Evolutionary conservation across 2,888 invertebrate genomes (phyloP).

Genomic region (Stramonita haemastoma): DNA sequence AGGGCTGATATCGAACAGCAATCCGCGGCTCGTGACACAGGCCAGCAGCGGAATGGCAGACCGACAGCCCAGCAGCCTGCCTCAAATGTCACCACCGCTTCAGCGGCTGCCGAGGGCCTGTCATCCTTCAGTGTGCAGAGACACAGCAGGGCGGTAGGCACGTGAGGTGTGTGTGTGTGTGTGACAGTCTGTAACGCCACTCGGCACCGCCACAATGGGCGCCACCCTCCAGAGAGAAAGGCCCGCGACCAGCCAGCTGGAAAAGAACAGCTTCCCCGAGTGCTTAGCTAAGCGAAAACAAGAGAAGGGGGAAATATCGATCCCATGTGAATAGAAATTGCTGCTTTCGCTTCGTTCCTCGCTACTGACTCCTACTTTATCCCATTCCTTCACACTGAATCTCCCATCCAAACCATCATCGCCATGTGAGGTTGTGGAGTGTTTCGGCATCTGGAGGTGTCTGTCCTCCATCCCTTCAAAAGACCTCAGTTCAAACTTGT

Average conservation of each 20-base stretch:
- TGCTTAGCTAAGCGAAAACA: constrained; percentile 18
- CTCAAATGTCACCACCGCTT: background rate
- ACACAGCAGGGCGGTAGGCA: background rate
- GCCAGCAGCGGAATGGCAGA: background rate
- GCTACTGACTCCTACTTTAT: background rate
- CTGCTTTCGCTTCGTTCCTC: background rate
- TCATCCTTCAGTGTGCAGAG: background rate
- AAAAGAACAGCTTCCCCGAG: background rate
- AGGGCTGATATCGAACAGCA: background rate
- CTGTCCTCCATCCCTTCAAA: too few relatives aligned
- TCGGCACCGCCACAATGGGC: background rate
- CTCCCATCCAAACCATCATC: background rate
- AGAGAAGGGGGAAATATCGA: background rate
- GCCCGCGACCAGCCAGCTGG: background rate
- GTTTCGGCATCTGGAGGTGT: background rate
- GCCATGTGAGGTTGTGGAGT: background rate
- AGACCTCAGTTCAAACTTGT: background rate
- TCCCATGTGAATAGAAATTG: background rate
- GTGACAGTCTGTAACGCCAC: background rate
- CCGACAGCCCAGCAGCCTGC: background rate
- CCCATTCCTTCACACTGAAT: background rate
- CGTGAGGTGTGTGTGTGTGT: background rate
- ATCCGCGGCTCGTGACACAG: too few relatives aligned
- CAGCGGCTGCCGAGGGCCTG: background rate
- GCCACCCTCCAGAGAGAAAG: background rate